A percentile compares a stretch with the other conserved stretches of the same genome.
Conservation (phyloP, 2,888 invertebrate genomes). For the Stictocephala bisonia region DNA sequence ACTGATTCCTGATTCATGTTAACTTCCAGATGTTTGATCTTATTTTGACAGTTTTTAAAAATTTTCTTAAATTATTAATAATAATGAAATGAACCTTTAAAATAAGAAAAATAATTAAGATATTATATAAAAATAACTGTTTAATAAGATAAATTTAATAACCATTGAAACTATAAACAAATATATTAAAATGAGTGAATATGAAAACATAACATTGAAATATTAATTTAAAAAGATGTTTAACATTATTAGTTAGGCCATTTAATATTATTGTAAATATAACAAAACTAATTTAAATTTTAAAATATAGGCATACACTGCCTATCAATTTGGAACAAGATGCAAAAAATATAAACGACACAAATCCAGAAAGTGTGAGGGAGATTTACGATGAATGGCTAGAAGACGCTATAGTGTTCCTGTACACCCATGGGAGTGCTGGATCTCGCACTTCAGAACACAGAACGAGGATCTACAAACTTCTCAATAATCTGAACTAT, state of each 20-base stretch:
- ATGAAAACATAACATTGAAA: too few relatives aligned
- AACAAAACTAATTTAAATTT: constrained; percentile 62
- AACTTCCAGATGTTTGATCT: too few relatives aligned
- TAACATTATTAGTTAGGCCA: neutral
- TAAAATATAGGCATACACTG: constrained; percentile 43
- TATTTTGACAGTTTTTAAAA: too few relatives aligned
- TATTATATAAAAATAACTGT: too few relatives aligned
- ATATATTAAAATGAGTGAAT: too few relatives aligned
- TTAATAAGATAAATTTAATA: too few relatives aligned
- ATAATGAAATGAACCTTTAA: too few relatives aligned
- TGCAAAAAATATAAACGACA: constrained; percentile 61
- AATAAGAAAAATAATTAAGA: too few relatives aligned
- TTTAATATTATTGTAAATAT: neutral
- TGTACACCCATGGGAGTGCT: constrained; percentile 82
- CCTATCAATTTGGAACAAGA: constrained; percentile 36
- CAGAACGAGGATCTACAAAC: constrained; percentile 79
- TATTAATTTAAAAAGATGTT: too few relatives aligned
- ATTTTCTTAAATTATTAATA: too few relatives aligned
- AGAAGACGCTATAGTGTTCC: constrained; percentile 69
- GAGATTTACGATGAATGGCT: constrained; percentile 67
- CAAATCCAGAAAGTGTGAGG: constrained; percentile 60
- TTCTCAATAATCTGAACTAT: constrained; percentile 75
- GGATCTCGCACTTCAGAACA: constrained; percentile 77
- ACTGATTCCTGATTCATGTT: too few relatives aligned
- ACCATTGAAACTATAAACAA: too few relatives aligned